A percentile compares a stretch with the other conserved stretches of the same genome.
phyloP scores from a whole-genome alignment of 2,797 vertebrate species.

The Muraenolepis orangiensis region DNA sequence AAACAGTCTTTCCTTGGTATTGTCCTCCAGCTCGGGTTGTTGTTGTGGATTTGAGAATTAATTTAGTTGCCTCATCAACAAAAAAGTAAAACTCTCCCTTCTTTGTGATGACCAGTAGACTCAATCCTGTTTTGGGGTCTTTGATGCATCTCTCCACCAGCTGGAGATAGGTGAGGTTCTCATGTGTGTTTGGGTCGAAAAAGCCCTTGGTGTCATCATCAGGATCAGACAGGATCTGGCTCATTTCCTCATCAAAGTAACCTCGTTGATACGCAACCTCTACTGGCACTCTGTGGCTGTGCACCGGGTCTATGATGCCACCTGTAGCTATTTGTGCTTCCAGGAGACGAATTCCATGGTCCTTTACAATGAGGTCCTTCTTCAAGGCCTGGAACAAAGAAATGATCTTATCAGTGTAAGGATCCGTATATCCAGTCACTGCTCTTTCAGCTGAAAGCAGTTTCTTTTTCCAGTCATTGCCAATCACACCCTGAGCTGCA shows the following conservation, averaged over 20 bases:
- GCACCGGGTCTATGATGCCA: conserved; percentile 71
- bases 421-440: conserved; percentile 29
- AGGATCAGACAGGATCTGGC: conserved; percentile 65
- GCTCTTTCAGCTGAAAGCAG: conserved; percentile 32
- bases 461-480: conserved; percentile 21
- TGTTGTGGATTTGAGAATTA: conserved; percentile 26
- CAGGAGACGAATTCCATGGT: conserved; percentile 36
- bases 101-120: conserved; percentile 40
- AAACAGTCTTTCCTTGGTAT: conserved; percentile 56
- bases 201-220: conserved; percentile 69
- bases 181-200: conserved; percentile 77
- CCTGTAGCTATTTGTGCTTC: conserved; percentile 69
- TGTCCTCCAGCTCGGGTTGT: conserved; percentile 53
- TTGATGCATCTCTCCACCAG: conserved; percentile 71
- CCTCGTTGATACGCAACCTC: conserved; percentile 72
- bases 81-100: conserved; percentile 30
- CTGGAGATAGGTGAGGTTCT: conserved; percentile 78
- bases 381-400: conserved; percentile 36
- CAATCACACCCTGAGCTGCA: conserved; percentile 20
- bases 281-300: conserved; percentile 74
- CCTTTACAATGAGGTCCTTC: conserved; percentile 31
- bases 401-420: conserved; percentile 25
- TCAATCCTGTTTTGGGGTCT: conserved; percentile 69
- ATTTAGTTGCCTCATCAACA: conserved; percentile 50
- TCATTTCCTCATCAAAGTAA: conserved; percentile 76